Conservation (phyloP, 1,140 invertebrate genomes). For the Aphaenogaster rudis region DNA sequence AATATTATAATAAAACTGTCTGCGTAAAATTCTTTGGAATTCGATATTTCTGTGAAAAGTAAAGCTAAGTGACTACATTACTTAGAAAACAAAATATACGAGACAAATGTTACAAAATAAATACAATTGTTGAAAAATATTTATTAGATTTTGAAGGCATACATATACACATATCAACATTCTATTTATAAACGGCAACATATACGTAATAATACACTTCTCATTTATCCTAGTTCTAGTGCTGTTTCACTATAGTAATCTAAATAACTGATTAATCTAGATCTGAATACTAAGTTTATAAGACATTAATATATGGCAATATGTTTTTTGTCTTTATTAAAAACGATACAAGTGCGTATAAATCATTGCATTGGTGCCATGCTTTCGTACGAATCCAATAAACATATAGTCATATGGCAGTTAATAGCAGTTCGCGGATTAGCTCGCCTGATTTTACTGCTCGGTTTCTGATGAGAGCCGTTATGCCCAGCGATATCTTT, state of each 20-base stretch:
- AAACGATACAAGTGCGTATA: constrained; percentile 42
- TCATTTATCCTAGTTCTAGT: constrained; percentile 51
- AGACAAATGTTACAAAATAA: constrained; percentile 71
- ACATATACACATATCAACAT: constrained; percentile 78
- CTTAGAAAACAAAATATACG: constrained; percentile 65
- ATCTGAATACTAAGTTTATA: constrained; percentile 44
- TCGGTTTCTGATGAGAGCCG: constrained; percentile 13
- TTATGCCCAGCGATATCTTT: neutral
- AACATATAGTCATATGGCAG: constrained; percentile 41
- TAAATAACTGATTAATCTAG: constrained; percentile 56
- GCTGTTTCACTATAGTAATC: constrained; percentile 21
- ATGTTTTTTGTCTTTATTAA: constrained; percentile 25
- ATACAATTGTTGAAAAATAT: constrained; percentile 72
- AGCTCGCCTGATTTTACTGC: neutral
- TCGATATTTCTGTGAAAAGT: constrained; percentile 10
- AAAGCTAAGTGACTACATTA: constrained; percentile 36
- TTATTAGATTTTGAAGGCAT: constrained; percentile 82
- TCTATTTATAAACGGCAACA: constrained; percentile 76
- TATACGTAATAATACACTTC: constrained; percentile 73
- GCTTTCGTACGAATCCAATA: constrained; percentile 35
- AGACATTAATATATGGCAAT: constrained; percentile 57
- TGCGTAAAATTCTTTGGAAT: constrained; percentile 24
- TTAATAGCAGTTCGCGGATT: constrained; percentile 47
- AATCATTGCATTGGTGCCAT: constrained; percentile 51
- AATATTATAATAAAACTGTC: neutral